Evolutionary conservation across 2,113 vertebrate genomes (phyloP), one percentile per base, ranked within the genome.

Genomic region (Peromyscus californicus): DNA sequence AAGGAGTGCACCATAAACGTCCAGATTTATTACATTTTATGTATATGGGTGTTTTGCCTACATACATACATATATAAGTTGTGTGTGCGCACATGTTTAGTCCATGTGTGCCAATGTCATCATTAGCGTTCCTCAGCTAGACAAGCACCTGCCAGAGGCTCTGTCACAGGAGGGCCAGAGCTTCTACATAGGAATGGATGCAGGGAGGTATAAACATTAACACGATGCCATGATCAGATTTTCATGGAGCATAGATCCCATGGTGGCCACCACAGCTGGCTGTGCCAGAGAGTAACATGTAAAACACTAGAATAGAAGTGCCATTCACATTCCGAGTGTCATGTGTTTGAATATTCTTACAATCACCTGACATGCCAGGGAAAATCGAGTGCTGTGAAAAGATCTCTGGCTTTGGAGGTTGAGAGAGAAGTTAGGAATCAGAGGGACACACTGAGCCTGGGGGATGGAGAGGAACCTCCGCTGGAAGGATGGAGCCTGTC

Each of bases 401-500:
- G 19, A 78, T 1, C 22, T 51, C 85, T 84, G 54, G 59, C 13
- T 70, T 42, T 86, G n/a, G 93, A 87, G 51, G 59, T 63, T 39
- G 57, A 57, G 54, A 91, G 57, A 84, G 85, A 88, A 79, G 88
- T 83, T 93, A 85, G 33, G 88, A 93, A 45, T 80, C 72, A 59
- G 26, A 91, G 74, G n/a, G 42, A 51, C 7, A 31, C 29, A 2
- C 21, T 42, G 67, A 83, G 36, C 24, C 51, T 92, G 65, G 59
- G 48, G 84, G 84, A 5, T n/a, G 45, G 67, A 33, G 65, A 51
- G 11, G 7, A 24, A 85, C 39, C 21, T 6, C 10, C 9, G 16
- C 29, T 26, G 12, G 79, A 76, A 80, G 65, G 17, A 42, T 11
- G 10, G 42, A 45, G 42, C 57, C 57, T 45, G 2, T 63, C 54